Evolutionary conservation across 2,113 vertebrate species (phyloP), one percentile per base, ranked within the genome.

Genomic region (Dasyprocta punctata): DNA sequence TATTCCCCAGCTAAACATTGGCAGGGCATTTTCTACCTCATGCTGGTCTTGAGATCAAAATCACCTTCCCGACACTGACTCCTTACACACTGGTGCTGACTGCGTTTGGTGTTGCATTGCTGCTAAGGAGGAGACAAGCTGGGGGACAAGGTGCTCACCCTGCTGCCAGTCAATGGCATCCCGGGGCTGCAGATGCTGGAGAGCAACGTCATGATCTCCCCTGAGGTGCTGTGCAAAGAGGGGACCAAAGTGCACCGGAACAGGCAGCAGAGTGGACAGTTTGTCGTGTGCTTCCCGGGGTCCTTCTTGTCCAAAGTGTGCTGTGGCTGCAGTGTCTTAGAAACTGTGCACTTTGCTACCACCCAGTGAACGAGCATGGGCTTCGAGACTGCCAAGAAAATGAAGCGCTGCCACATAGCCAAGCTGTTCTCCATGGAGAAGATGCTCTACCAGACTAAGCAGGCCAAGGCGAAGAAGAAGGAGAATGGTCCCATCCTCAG

Each of bases 11-110:
- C 99, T 99, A 97, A 99, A 99, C 98, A 99, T 99, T 97, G 99
- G 99, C 99, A 99, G 99, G 99, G 99, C 99, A 99, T 99, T 99
- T 99, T 99, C 99, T 99, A 99, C 99, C 99, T 99, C 99, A 99
- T 99, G 99, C 99, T 99, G 99, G 99, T 99, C 99, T 99, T 99
- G 99, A 99, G 99, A 99, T 99, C 99, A 99, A 99, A 99, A 99
- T 98, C 99, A 99, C 99, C 99, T 99, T 99, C 99, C 99, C 98
- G 99, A 99, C 98, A 99, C 99, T 96, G 99, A 99, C 99, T 99
- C 99, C 99, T 99, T 99, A 99, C 99, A 99, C 99, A 99, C 99
- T 99, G 99, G 99, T 99, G 99, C 99, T 99, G 99, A 99, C 98
- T 99, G 99, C 99, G 99, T 99, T 99, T 99, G 99, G 99, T 99